Percentiles rank a stretch among this genome's conserved stretches.
Conservation (phyloP, 35 echinoderm and acorn worm genomes). For the Patiria miniata region DNA sequence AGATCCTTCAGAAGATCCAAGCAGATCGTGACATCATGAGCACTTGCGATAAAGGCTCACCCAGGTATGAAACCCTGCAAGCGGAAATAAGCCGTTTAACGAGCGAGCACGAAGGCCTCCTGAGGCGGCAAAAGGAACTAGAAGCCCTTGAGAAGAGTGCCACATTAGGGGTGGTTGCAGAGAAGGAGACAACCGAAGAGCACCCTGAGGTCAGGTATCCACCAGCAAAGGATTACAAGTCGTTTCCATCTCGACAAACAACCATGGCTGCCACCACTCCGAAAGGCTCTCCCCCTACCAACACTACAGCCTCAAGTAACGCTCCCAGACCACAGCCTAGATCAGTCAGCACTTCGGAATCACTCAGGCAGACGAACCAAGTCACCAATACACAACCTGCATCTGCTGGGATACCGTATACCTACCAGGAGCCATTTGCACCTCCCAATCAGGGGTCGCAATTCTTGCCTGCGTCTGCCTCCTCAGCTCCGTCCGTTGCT, state of each 20-base stretch:
- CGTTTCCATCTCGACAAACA: too few species aligned
- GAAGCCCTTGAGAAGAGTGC: background rate
- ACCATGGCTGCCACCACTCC: too few species aligned
- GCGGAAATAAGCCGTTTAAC: background rate
- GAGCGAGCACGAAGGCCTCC: background rate
- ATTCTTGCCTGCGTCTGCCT: background rate
- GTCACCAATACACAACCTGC: too few species aligned
- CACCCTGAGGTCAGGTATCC: too few species aligned
- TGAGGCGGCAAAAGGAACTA: background rate
- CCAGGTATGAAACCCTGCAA: background rate
- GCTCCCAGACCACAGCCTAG: too few species aligned
- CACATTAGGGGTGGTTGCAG: background rate
- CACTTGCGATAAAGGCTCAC: background rate
- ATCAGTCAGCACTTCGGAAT: too few species aligned
- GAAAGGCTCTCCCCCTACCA: too few species aligned
- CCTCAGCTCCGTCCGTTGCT: background rate
- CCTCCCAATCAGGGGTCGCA: too few species aligned
- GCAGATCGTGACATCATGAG: background rate
- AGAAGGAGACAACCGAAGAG: background rate
- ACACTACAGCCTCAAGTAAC: too few species aligned
- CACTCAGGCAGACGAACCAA: too few species aligned
- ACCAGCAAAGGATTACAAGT: background rate
- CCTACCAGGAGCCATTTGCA: too few species aligned
- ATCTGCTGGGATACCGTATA: too few species aligned
- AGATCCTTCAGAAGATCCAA: conserved; percentile 1